Base-by-base conservation (phyloP, 1,140 invertebrate species). In the Zaprionus camerounensis region DNA sequence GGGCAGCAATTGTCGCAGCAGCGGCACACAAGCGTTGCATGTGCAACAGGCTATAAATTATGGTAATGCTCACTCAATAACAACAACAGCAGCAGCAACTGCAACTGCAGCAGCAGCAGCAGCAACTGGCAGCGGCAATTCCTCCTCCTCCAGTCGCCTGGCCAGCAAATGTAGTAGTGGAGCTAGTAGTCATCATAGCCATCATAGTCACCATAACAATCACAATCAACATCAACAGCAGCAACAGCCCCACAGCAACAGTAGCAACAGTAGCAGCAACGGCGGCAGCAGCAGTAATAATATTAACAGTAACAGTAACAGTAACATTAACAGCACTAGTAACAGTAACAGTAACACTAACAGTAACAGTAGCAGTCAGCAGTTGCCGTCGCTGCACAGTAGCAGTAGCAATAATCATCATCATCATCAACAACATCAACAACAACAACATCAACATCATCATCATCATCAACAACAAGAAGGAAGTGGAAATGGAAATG, bases 401-500 rank as follows among this genome's bases (percentile, higher is more conserved):
- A 75, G 66, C 69, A 73, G 63, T 73, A 80, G 81, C 81, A 82
- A 78, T 76, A 83, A 63, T 83, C 76, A 82, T 78, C 79, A 86
- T 74, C 70, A 81, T 57, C 67, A 17, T 17, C 20, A 20, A 20
- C 20, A 20, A 20, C 20, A 20, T 20, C 81, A 80, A 76, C 55
- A 34, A 12, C 57, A 61, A 24, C 34, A 36, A 9, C 56, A 58
- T 44, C 81, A 73, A 71, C 81, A 56, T 61, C 75, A 61, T 49
- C n/a, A 15, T 71, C 68, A 59, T 76, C 64, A 53, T 65, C 79
- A 69, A 56, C 78, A 81, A 81, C 75, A 75, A 84, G 82, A 81
- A 92, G 83, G 91, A 91, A 91, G 85, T 87, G 91, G 91, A 91
- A 84, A 80, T 86, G 28, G 90, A 81, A 87, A 69, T 86, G 76